Base-by-base conservation (phyloP, 1,140 invertebrate species). In the Eufriesea mexicana region DNA sequence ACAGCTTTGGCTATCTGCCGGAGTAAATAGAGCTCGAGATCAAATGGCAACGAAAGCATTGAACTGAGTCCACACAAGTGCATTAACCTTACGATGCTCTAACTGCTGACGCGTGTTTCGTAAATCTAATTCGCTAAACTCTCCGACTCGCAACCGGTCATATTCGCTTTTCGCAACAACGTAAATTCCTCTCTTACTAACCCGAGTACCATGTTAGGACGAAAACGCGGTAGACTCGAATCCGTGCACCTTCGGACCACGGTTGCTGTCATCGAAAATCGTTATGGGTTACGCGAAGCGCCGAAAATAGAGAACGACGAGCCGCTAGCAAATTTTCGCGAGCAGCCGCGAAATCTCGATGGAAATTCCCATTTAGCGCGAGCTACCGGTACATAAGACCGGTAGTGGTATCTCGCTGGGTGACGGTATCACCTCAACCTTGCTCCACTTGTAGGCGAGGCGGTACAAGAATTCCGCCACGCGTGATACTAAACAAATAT, bases 381-480 rank as follows among this genome's bases (percentile, higher is more conserved):
- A 67, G 16, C 61, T 28, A 76, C 51, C 51, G 51, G 49, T 49
- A 74, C 42, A 28, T 80, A 71, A 83, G 77, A 79, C 64, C 61
- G 83, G 80, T 72, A 86, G 62, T 20, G 47, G 57, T 57, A 54
- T 67, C 45, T 76, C n/a, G 64, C 7, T 57, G 47, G 78, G 62
- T 70, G 73, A 80, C 83, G 51, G 79, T 85, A 87, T 87, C 83
- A 81, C 80, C 84, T 89, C 78, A 87, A 90, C 89, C 86, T 90
- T 88, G 88, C 85, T 83, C 79, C 28, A 88, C 66, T 87, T 88
- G 45, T 61, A 45, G 42, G 28, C 62, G 67, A 86, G 49, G 74
- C 85, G 18, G 16, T 20, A 20, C 8, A 66, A 74, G 78, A 81
- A 87, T 84, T 67, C 49, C 9, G 68, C 54, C 61, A 25, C 45